A percentile compares a stretch with the other conserved stretches of the same genome.
These are phyloP conservation scores for Megaptera novaeangliae DNA, from an alignment of 2,113 vertebrate genomes.

Conservation along the genomic window DNA sequence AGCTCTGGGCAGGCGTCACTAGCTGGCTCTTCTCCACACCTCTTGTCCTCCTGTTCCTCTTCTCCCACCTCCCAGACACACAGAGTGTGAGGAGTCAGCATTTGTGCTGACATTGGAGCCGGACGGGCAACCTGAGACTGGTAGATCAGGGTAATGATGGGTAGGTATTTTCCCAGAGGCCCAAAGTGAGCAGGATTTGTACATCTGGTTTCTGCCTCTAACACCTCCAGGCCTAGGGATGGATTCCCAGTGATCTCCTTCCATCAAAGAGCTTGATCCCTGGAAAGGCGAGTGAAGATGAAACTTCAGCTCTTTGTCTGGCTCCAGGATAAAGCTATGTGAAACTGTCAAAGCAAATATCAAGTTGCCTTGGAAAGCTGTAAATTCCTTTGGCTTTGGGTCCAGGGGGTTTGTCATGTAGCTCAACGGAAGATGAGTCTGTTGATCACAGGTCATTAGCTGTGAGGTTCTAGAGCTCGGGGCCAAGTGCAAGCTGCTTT, in stretches of 20 bases:
- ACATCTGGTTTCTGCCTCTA: constrained; percentile 70
- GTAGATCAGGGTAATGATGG: background rate
- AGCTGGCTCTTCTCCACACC: background rate
- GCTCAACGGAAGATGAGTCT: constrained; percentile 62
- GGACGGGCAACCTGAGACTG: background rate
- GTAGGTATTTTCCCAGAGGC: constrained; percentile 46
- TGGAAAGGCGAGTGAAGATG: constrained; percentile 61
- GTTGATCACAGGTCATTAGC: constrained; percentile 68
- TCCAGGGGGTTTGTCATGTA: constrained; percentile 41
- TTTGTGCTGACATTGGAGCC: background rate
- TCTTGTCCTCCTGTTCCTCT: background rate
- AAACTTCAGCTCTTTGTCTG: constrained; percentile 65
- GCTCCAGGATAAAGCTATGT: constrained; percentile 53
- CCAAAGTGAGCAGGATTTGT: background rate
- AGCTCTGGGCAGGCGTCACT: background rate
- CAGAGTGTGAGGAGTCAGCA: background rate
- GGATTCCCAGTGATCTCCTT: constrained; percentile 57
- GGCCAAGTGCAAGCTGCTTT: background rate
- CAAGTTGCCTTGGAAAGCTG: constrained; percentile 62
- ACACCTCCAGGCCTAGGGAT: constrained; percentile 60
- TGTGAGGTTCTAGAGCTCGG: background rate
- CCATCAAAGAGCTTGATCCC: constrained; percentile 68
- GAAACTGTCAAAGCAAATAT: constrained; percentile 71
- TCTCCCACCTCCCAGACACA: background rate
- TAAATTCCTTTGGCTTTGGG: constrained; percentile 69